Percentiles rank a stretch among this genome's conserved stretches.
These are phyloP conservation scores for Oryzias javanicus DNA, from an alignment of 2,113 vertebrate species.

Conservation along the genomic window DNA sequence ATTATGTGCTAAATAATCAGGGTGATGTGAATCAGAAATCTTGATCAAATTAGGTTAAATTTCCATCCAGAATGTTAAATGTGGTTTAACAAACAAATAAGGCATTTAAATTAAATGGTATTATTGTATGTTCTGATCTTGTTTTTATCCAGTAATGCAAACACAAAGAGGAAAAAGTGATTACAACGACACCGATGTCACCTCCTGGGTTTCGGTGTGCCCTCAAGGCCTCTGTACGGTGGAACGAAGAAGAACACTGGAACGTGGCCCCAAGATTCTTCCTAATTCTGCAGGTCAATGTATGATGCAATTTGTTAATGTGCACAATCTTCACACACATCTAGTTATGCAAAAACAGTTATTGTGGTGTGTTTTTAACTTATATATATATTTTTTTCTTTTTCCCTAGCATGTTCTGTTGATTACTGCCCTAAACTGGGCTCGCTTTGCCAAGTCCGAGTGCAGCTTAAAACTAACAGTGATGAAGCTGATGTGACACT, in stretches of 20 bases:
- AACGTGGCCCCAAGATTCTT: conserved; percentile 31
- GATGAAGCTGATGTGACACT: conserved; percentile 14
- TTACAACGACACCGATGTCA: conserved; percentile 1
- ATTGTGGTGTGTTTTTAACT: background rate
- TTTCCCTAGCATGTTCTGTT: conserved; percentile 26
- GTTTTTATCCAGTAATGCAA: conserved; percentile 50
- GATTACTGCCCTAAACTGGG: conserved; percentile 76
- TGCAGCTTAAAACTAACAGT: conserved; percentile 34
- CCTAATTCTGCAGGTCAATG: conserved; percentile 6
- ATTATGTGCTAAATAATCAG: too few relatives aligned
- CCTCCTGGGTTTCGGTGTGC: conserved; percentile 73
- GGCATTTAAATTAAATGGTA: too few relatives aligned
- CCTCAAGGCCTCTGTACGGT: conserved; percentile 71
- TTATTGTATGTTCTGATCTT: background rate
- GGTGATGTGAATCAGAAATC: too few relatives aligned
- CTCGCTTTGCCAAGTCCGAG: conserved; percentile 77
- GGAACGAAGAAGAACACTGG: conserved; percentile 41
- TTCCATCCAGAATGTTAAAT: too few relatives aligned
- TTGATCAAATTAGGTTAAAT: too few relatives aligned
- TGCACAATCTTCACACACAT: background rate
- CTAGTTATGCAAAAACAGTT: background rate
- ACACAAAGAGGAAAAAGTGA: background rate
- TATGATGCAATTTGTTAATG: conserved; percentile 8
- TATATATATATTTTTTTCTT: background rate
- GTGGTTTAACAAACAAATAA: too few relatives aligned